These are phyloP conservation scores for Lepidocolaptes lacrymiger DNA, from an alignment of 2,797 vertebrate species.

Conservation along the genomic window DNA sequence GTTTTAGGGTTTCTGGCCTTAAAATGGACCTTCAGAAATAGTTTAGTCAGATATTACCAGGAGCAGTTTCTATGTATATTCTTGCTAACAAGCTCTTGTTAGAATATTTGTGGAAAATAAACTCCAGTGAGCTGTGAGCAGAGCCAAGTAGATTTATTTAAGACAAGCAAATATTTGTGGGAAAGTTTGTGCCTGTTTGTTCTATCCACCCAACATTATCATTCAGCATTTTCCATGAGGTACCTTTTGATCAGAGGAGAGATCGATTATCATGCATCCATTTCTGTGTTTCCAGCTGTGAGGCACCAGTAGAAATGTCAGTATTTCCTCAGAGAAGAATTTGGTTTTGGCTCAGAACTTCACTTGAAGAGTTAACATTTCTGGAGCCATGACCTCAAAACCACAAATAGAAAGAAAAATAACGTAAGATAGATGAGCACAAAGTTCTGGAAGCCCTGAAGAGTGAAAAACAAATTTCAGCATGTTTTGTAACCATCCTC, in stretches of 20 bases:
- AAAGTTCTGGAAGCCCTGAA: conserved; percentile 35
- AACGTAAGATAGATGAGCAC: conserved; percentile 26
- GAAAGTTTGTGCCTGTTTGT: conserved; percentile 29
- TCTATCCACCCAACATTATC: background rate
- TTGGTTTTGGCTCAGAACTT: conserved; percentile 30
- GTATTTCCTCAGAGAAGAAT: conserved; percentile 24
- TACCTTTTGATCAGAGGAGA: background rate
- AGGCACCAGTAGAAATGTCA: background rate
- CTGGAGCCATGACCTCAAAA: conserved; percentile 51
- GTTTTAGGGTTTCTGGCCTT: background rate
- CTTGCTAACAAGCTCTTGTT: conserved; percentile 8
- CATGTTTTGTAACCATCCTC: conserved; percentile 36
- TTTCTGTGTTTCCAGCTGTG: background rate
- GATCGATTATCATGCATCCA: background rate
- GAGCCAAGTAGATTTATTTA: conserved; percentile 37
- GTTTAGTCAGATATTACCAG: conserved; percentile 36
- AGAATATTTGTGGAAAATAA: conserved; percentile 46
- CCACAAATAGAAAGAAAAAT: conserved; percentile 63
- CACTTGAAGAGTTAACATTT: conserved; percentile 43
- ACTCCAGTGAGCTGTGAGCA: background rate
- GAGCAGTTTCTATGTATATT: background rate
- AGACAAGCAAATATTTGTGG: conserved; percentile 59
- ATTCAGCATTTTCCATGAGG: conserved; percentile 16
- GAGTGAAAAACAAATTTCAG: conserved; percentile 51
- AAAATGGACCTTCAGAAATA: conserved; percentile 1